Base-by-base conservation (phyloP, 1,140 invertebrate genomes). In the Bicyclus anynana region DNA sequence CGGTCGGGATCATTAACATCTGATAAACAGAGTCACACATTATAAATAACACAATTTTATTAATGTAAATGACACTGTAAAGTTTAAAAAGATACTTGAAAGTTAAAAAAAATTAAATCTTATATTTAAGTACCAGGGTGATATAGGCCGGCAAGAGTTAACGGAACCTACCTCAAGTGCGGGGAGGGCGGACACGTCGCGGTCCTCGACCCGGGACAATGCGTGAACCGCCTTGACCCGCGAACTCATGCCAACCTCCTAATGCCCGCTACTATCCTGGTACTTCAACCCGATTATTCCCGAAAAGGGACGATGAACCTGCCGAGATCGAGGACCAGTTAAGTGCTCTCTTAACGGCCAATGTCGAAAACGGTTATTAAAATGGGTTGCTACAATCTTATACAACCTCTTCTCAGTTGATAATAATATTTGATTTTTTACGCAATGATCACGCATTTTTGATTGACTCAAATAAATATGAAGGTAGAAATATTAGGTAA, bases 141-240 rank as follows among this genome's bases (percentile, higher is more conserved):
- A 72, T 63, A 80, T 80, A 51, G 52, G 62, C 29, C 59, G 62
- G 61, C 55, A 75, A 59, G 61, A 77, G 74, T 83, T 40, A 84
- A 83, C 75, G 74, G 80, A 62, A 75, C 69, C 67, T 75, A 73
- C 66, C 69, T 67, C 65, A 70, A 70, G 64, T 65, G 71, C 59
- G 65, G 58, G 63, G 59, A 62, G 70, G 3, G 37, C 5, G 69
- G 65, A 67, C 56, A 69, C 62, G 65, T 60, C 67, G 76, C 70
- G 77, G 80, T 77, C 77, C 60, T 75, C 74, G 80, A 80, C 80
- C 80, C 67, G 75, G 62, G 69, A 65, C 67, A 72, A 52, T 53
- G 68, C 67, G 58, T 66, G 70, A 69, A 79, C 72, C 68, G 74
- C 76, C 76, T 80, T 77, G 80, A 80, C 74, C 72, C 72, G 72